Evolutionary conservation across 1,140 invertebrate species (phyloP), one percentile per base, ranked within the genome.

Genomic region (Bombus superbus): DNA sequence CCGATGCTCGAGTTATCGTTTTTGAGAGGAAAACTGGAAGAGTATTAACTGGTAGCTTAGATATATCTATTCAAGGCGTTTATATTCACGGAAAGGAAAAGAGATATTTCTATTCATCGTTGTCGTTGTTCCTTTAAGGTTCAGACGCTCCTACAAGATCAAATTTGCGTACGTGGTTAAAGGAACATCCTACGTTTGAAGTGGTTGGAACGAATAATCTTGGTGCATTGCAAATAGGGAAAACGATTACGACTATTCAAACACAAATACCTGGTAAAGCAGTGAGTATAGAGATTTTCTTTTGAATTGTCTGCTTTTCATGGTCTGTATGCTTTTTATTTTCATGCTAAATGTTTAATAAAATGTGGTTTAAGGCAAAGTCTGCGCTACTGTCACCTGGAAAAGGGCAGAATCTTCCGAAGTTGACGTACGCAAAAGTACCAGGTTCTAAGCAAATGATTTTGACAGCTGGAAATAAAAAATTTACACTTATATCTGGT

Each of bases 151-250:
- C 98, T 9, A 97, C 97, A 32, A 96, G 97, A 38, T 96, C 96
- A 42, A 97, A 97, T 93, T 95, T 99, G 15, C 97, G 97, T 92
- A 95, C 96, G 18, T 99, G 98, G 98, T 95, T 99, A 13, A 97
- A 97, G 92, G 97, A 97, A 83, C 97, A 99, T 96, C 98, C 98
- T 28, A 97, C 97, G 1, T 99, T 97, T 95, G 97, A 98, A 95
- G 97, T 98, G 2, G 95, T 98, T 2, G 96, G 96, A 83, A 96
- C 97, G 0, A 96, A 96, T 68, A 96, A 93, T 91, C 92, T 91
- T 53, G 96, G 91, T 92, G 94, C 94, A 72, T 88, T 92, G 91
- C 95, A 94, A 87, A 91, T 95, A 66, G 95, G 95, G 79, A 94
- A 94, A 89, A 88, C 88, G 22, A 82, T 95, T 15, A 88, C 93